These are phyloP conservation scores for Miniopterus natalensis DNA, from an alignment of 2,113 vertebrate genomes.

Conservation along the genomic window DNA sequence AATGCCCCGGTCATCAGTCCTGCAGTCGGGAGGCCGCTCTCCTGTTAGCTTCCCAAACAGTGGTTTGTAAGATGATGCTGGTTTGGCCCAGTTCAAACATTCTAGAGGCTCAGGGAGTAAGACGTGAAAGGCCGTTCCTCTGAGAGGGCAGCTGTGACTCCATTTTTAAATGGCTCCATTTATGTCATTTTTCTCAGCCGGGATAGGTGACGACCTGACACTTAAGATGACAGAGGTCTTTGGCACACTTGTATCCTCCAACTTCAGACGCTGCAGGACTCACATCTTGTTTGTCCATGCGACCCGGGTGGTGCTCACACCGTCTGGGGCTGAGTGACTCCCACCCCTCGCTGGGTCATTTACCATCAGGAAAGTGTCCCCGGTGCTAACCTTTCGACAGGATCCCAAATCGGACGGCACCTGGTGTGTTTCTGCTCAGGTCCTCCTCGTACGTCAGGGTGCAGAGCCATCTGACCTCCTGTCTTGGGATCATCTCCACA, in stretches of 20 bases:
- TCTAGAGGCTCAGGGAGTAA: background rate
- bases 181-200: background rate
- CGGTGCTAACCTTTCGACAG: background rate
- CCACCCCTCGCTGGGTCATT: accelerated
- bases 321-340: accelerated
- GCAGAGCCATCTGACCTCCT: background rate
- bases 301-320: background rate
- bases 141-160: background rate
- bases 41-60: background rate
- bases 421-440: background rate
- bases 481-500: background rate
- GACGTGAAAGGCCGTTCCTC: background rate
- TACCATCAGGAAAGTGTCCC: background rate
- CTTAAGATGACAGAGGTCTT: background rate
- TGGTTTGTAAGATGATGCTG: background rate
- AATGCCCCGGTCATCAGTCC: background rate
- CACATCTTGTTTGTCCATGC: background rate
- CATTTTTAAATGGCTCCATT: background rate
- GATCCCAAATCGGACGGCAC: too few relatives aligned
- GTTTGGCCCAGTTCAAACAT: background rate
- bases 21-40: background rate
- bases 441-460: background rate
- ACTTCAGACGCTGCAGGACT: background rate
- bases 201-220: background rate
- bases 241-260: background rate